Evolutionary conservation across 2,888 invertebrate genomes (phyloP).

Genomic region (Orthosia cruda): DNA sequence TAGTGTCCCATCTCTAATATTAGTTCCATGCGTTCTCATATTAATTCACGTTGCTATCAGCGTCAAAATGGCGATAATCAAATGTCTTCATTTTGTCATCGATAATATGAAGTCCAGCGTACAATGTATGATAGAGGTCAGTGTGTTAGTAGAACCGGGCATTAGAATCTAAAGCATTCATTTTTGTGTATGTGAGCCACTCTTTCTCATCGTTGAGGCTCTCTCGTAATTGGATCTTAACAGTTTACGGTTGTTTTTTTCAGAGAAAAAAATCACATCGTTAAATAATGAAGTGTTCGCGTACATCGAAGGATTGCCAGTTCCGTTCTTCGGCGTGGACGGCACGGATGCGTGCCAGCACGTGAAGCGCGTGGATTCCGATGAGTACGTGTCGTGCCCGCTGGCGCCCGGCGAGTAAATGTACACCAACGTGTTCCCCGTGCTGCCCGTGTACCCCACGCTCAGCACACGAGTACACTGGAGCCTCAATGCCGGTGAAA

Average conservation of each 20-base stretch:
- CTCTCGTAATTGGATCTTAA: constrained; percentile 5
- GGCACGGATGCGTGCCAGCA: constrained; percentile 93
- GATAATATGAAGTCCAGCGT: too few species aligned
- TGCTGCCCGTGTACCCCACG: constrained; percentile 88
- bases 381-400: constrained; percentile 92
- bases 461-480: constrained; percentile 92
- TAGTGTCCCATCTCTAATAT: too few species aligned
- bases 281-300: constrained; percentile 92
- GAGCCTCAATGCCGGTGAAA: constrained; percentile 89
- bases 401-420: constrained; percentile 93
- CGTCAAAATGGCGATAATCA: too few species aligned
- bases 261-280: constrained; percentile 87
- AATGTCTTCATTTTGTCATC: too few species aligned
- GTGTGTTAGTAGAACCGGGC: too few species aligned
- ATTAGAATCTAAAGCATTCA: not conserved
- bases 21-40: too few species aligned
- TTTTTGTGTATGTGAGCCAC: not conserved
- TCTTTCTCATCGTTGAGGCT: too few species aligned
- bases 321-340: constrained; percentile 95
- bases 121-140: too few species aligned
- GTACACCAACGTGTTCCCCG: constrained; percentile 92
- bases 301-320: constrained; percentile 89
- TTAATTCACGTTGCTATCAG: too few species aligned
- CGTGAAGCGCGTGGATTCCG: constrained; percentile 77
- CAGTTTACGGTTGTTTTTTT: constrained; percentile 62